Base-by-base conservation (phyloP, 2,888 invertebrate species). In the Cryptocephalus moraei region DNA sequence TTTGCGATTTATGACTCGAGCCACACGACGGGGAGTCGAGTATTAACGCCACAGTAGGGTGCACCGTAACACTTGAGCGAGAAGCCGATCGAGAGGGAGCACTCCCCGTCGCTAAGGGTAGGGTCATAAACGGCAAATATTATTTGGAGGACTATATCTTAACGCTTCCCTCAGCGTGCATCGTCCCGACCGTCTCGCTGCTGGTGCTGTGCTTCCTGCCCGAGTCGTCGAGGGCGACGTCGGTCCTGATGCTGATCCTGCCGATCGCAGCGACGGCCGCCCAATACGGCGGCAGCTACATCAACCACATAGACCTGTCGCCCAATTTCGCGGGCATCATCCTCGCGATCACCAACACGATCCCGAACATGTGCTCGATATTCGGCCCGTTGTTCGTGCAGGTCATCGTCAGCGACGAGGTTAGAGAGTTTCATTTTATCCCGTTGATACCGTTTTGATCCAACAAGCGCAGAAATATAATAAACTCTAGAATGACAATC, bases 341-440 rank as follows among this genome's bases (percentile, higher is more conserved):
- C 54, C 87, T 90, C 86, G 90, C 90, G 8, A 80, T 90, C 57
- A 87, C 86, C 2, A 90, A 90, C 63, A 82, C 82, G 8, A 71
- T 77, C 10, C 82, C 85, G 0, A 87, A 86, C 59, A 71, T 88
- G 10, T 82, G 85, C 69, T 85, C 88, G 45, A 83, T 90, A 50
- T 71, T 88, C 57, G 87, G 86, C 0, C 89, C 90, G 0, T 69
- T 86, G 1, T 74, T 81, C 32, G 85, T 85, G 1, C 81, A 84
- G 2, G 66, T 78, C 10, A 77, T 90, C 32, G 79, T 87, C 1
- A 71, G 71, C 8, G 79, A 86, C 63, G 75, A 80, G 72, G 88
- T 86, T 67, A 67, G 33, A 4, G 4, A 40, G 8, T 6, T n/a
- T n/a, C n/a, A n/a, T n/a, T n/a, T n/a, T n/a, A n/a, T n/a, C n/a